Conservation (phyloP, 2,113 vertebrate genomes). For the Rhabdomys dilectus region DNA sequence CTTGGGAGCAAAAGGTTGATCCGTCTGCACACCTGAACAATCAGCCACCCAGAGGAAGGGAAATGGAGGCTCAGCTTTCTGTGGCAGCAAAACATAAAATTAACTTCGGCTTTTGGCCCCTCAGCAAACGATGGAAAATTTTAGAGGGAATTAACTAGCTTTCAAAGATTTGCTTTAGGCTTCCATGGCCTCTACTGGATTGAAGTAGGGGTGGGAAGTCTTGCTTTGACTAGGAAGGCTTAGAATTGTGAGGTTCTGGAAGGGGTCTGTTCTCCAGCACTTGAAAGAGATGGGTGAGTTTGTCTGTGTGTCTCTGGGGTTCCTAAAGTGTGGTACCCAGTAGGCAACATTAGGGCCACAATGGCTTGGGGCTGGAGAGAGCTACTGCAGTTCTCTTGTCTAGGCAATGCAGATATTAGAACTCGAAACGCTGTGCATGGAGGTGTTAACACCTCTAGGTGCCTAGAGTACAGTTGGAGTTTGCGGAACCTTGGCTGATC, state of each 20-base stretch:
- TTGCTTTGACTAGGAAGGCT: background rate
- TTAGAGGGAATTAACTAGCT: background rate
- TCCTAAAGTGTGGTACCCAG: background rate
- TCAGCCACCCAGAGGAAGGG: background rate
- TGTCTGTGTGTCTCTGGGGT: accelerated
- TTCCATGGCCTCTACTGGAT: background rate
- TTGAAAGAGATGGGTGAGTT: background rate
- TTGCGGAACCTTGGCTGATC: background rate
- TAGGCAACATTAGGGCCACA: background rate
- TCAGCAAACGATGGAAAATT: background rate
- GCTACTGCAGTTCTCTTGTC: background rate
- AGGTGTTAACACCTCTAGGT: background rate
- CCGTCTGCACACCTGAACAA: background rate
- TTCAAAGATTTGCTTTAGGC: background rate
- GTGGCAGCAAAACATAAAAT: background rate
- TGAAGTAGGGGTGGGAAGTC: background rate
- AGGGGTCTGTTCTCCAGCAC: accelerated
- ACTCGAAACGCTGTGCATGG: background rate
- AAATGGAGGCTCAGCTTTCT: background rate
- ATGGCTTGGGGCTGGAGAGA: no score
- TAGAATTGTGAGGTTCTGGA: background rate
- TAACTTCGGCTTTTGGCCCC: background rate
- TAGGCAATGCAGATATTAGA: background rate
- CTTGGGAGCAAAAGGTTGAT: background rate
- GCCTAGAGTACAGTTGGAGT: accelerated